Base-by-base conservation (phyloP, 2,113 vertebrate species). In the Malurus melanocephalus region DNA sequence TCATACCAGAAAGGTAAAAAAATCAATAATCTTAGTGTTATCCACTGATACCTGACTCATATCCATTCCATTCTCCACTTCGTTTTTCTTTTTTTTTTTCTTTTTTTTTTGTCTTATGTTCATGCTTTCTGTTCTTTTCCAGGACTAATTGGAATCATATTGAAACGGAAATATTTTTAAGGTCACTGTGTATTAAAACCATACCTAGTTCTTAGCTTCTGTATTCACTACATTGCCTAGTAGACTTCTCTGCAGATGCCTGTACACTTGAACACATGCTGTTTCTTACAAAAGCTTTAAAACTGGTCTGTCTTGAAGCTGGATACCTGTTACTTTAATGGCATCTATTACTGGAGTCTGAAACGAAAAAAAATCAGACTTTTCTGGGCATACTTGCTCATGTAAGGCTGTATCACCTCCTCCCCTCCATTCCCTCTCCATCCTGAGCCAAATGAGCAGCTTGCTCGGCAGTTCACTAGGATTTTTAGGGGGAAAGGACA, bases 201-300 rank as follows among this genome's bases (percentile, higher is more conserved):
- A 73, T 46, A 91, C 28, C 55, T 65, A 55, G 72, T 84, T 91
- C 64, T 69, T 85, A 59, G 35, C 32, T 79, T 90, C 74, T 91
- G 6, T 88, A 51, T 81, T 88, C 65, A 48, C 42, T 92, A 38
- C 76, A 13, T 33, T 61, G 72, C 72, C 56, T 27, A 35, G 18
- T 38, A 88, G 72, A n/a, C 64, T 85, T 81, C 79, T 62, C 62
- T 88, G 38, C 89, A 80, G 16, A 35, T 78, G 48, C 74, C 94
- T 65, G 45, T 87, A 89, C 95, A 94, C 43, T 95, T 95, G 94
- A 96, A 96, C 61, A 93, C 90, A 87, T 92, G 93, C 90, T 95
- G 84, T 93, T 94, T 92, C 57, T 28, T 73, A 43, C 24, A 85
- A 48, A 53, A 80, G 22, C 75, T 52, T 48, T 60, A 64, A 77